Percentiles rank a stretch among this genome's conserved stretches.
These are phyloP conservation scores for Bombus pascuorum DNA, from an alignment of 1,140 invertebrate species.

Conservation along the genomic window DNA sequence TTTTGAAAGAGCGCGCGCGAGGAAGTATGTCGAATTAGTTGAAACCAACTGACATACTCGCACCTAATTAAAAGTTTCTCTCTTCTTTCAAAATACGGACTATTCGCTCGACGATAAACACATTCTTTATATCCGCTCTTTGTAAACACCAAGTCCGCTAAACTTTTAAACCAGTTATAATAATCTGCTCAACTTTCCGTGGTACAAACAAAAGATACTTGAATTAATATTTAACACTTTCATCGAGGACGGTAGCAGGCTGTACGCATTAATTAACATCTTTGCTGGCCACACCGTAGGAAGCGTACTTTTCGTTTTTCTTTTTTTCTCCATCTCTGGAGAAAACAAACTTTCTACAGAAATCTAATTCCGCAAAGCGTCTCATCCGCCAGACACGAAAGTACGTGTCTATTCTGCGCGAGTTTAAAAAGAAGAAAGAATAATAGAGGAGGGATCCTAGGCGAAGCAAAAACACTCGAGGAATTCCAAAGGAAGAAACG, in stretches of 20 bases:
- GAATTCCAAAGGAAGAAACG: background rate
- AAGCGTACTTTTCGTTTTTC: background rate
- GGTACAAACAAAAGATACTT: background rate
- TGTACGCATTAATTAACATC: constrained; percentile 21
- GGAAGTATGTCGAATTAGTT: constrained; percentile 2
- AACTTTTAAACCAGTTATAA: constrained; percentile 18
- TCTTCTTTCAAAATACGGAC: background rate
- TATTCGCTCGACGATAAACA: constrained; percentile 8
- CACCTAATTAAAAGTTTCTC: constrained; percentile 36
- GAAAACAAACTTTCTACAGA: background rate
- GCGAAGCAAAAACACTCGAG: background rate
- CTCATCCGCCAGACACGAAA: background rate
- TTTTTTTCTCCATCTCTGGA: background rate
- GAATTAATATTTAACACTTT: constrained; percentile 20
- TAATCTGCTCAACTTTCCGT: background rate
- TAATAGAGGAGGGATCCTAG: background rate
- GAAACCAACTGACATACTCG: constrained; percentile 17
- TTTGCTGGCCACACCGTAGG: background rate
- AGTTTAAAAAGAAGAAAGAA: constrained; percentile 15
- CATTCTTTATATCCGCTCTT: background rate
- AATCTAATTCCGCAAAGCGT: constrained; percentile 33
- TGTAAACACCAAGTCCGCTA: background rate
- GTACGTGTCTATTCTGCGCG: background rate
- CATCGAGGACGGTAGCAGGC: background rate
- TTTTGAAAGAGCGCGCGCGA: background rate